Base-by-base conservation (phyloP, 2,888 invertebrate genomes). In the Cosmopolites sordidus region DNA sequence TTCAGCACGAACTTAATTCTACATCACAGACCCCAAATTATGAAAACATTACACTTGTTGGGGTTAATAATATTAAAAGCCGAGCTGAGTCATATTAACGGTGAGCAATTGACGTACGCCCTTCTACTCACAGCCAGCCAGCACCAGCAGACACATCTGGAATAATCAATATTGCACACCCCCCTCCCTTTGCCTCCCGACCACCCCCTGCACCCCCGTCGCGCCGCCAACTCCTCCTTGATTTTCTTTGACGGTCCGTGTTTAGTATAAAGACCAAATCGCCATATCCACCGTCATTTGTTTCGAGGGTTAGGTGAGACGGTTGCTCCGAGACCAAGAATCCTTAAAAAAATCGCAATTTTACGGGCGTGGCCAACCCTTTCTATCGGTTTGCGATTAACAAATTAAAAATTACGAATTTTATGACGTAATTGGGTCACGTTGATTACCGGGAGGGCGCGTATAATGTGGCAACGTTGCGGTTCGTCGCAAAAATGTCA, bases 121-220 rank as follows among this genome's bases (percentile, higher is more conserved):
- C 51, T 51, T 51, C 43, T 33, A 27, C 42, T 22, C 51, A 18
- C 47, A 47, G 46, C 46, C 46, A 46, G 45, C 51, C 18, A 51
- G 53, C 53, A 45, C 58, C 43, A 60, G 59, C 59, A 53, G 59
- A 59, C 59, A 57, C 60, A 62, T 68, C 66, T 63, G 68, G 69
- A 71, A 72, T 72, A 72, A 73, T 72, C 72, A 70, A 73, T 73
- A 71, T 69, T 66, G 64, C 67, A 67, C 66, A 58, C 60, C 57
- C 58, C 48, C 50, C 49, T 46, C 64, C 22, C 22, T 22, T 60
- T 59, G 60, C 59, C 59, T 60, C 60, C 39, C 43, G n/a, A n/a
- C n/a, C 40, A 39, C 64, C 22, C 22, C 4, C 22, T 17, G 27
- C 58, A 58, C 60, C 60, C 29, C 42, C 48, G 15, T 42, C 54